These are phyloP conservation scores for Tipula helvola DNA, from an alignment of 2,888 invertebrate genomes.

Conservation along the genomic window DNA sequence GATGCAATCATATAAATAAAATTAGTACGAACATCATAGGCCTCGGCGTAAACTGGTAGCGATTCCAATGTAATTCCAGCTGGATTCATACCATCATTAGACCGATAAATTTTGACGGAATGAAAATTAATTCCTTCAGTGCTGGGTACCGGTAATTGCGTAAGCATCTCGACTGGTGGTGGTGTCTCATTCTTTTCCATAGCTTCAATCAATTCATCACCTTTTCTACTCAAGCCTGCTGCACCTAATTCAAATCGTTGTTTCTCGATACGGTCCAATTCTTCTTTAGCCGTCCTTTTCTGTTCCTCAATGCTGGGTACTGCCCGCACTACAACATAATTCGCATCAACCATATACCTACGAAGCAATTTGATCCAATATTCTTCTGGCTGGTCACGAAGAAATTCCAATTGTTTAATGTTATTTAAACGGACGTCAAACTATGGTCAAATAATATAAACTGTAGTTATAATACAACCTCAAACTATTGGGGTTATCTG, in stretches of 20 bases:
- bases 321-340: constrained; percentile 25
- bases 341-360: constrained; percentile 36
- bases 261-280: constrained; percentile 53
- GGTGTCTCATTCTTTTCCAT: constrained; percentile 65
- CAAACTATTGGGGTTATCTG: constrained; percentile 4
- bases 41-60: constrained; percentile 60
- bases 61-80: constrained; percentile 46
- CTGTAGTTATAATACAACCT: neutral
- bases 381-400: constrained; percentile 36
- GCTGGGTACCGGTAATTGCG: constrained; percentile 62
- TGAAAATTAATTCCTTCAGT: constrained; percentile 60
- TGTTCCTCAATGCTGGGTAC: constrained; percentile 52
- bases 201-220: constrained; percentile 48
- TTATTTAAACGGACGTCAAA: constrained; percentile 57
- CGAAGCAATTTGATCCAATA: constrained; percentile 64
- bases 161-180: constrained; percentile 58
- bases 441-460: constrained; percentile 32
- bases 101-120: constrained; percentile 35
- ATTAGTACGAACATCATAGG: constrained; percentile 69
- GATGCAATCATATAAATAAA: constrained; percentile 69
- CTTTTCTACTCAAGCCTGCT: constrained; percentile 53
- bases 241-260: constrained; percentile 53
- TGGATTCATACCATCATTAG: constrained; percentile 33
- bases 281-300: constrained; percentile 54
- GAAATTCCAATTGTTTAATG: constrained; percentile 44